A percentile compares a stretch with the other conserved stretches of the same genome.
Conservation (phyloP, 2,797 vertebrate species). For the Allobates femoralis region DNA sequence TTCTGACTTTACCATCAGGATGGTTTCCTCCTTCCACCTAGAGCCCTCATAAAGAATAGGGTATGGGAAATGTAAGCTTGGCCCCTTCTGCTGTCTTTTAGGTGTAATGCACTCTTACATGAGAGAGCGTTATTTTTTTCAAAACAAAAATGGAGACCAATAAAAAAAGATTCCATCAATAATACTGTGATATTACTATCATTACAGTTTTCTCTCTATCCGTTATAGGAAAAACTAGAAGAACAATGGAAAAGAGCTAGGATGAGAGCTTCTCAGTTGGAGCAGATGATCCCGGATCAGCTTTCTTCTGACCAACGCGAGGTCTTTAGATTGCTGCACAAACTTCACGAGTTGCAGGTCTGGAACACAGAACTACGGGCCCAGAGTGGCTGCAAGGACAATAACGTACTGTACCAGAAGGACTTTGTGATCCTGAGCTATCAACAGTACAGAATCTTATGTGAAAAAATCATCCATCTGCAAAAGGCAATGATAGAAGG, state of each 20-base stretch:
- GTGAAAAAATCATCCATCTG: slow-evolving; percentile 69
- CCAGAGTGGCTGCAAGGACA: slow-evolving; percentile 57
- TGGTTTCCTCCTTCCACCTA: not conserved
- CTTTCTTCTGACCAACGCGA: slow-evolving; percentile 71
- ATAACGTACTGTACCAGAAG: slow-evolving; percentile 69
- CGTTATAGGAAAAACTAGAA: slow-evolving; percentile 70
- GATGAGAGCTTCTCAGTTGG: slow-evolving; percentile 71
- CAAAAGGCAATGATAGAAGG: slow-evolving; percentile 61
- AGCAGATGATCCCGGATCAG: slow-evolving; percentile 69
- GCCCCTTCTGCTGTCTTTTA: not conserved
- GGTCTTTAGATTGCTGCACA: slow-evolving; percentile 72
- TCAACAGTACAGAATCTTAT: slow-evolving; percentile 69
- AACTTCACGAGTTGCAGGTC: slow-evolving; percentile 72
- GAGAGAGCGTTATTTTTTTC: not conserved
- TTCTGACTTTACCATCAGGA: not conserved
- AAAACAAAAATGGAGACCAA: not conserved
- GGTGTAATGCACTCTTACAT: not conserved
- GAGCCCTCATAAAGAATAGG: not conserved
- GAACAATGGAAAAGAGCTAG: slow-evolving; percentile 67
- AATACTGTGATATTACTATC: not conserved
- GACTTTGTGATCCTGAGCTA: slow-evolving; percentile 71
- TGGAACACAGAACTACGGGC: slow-evolving; percentile 72
- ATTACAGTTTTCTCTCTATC: not conserved
- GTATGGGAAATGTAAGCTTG: not conserved
- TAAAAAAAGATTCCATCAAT: not conserved